Evolutionary conservation across 2,797 vertebrate species (phyloP), one percentile per base, ranked within the genome.

Genomic region (Hozukius guyotensis): DNA sequence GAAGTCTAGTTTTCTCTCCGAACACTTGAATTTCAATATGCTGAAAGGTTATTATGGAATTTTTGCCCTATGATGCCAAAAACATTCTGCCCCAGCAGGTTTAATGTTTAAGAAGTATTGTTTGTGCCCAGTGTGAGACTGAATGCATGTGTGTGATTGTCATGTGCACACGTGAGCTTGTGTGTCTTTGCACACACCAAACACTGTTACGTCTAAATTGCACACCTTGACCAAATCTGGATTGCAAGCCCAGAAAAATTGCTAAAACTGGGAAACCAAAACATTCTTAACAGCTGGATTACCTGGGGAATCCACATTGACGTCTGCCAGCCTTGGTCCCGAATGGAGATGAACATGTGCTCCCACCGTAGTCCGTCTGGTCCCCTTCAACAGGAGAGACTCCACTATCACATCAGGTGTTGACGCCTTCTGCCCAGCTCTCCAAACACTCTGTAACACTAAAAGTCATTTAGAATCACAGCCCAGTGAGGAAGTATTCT

Each of bases 281-380:
- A 80, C 71, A 81, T 69, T 77, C 72, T 77, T 82, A 91, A 88
- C 85, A 91, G 83, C 89, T 91, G 76, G 78, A 84, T 82, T 78
- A 87, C 72, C 84, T 64, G 75, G 82, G 88, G 87, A 89, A 82
- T 78, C 2, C 27, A 86, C 73, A 56, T 11, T 80, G 83, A 80
- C 46, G 55, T 85, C 81, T 91, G 92, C 79, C 81, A 80, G 60
- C 36, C 42, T 73, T 77, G 70, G 66, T 91, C 75, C 77, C 70
- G 56, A 89, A 86, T 78, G 63, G 78, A 85, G 74, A 81, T 62
- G 60, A 89, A 87, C 80, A 80, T 88, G 82, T 85, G 85, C 75
- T 89, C 16, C 60, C 49, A 75, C 64, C 22, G 5, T 57, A 59
- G 68, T 75, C 83, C 56, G 55, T 84, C 84, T 89, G 78, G 64